Evolutionary conservation across 2,797 vertebrate species (phyloP), one percentile per base, ranked within the genome.

Genomic region (Rhinoraja longicauda): DNA sequence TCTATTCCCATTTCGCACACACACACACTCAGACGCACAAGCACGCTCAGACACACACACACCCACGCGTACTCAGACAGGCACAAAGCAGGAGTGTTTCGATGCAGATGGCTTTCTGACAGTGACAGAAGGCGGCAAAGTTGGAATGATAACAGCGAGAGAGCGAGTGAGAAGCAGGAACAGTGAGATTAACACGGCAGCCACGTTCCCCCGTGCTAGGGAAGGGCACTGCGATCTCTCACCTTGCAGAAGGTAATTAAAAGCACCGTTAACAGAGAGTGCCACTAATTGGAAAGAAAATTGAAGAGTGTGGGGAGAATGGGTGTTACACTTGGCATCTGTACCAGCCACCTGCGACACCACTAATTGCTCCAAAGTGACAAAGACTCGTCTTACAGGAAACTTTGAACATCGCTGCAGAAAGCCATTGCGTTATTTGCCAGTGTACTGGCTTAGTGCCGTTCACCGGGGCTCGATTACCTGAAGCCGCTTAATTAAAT

Each of bases 211-310:
- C 78, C 93, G 93, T 93, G 93, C 94, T 93, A 94, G 93, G 93
- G 84, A 21, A 19, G 62, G 82, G 93, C 94, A 62, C 17, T 81
- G 93, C 93, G 93, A 93, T 93, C 93, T 94, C 93, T 95, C 95
- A 94, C 94, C 93, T 94, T 93, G 94, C 94, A 94, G 91, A 93
- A 92, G 93, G 93, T 94, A 94, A 95, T 95, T 94, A 95, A 95
- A 94, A 94, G 93, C 94, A 94, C 93, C 70, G 94, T 95, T 94
- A 94, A 88, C 93, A 92, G 95, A 94, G 93, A 93, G 93, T 92
- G 93, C 93, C 93, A 67, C 94, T 95, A 95, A 95, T 96, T 95
- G 94, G 93, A 93, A 72, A 82, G 93, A 93, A 95, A 94, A 94
- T 93, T 93, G 93, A 94, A 93, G 90, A 82, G 93, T 90, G 93